A percentile compares a stretch with the other conserved stretches of the same genome.
These are phyloP conservation scores for Pangasius krempfi DNA, from an alignment of 2,797 vertebrate genomes.

Conservation along the genomic window DNA sequence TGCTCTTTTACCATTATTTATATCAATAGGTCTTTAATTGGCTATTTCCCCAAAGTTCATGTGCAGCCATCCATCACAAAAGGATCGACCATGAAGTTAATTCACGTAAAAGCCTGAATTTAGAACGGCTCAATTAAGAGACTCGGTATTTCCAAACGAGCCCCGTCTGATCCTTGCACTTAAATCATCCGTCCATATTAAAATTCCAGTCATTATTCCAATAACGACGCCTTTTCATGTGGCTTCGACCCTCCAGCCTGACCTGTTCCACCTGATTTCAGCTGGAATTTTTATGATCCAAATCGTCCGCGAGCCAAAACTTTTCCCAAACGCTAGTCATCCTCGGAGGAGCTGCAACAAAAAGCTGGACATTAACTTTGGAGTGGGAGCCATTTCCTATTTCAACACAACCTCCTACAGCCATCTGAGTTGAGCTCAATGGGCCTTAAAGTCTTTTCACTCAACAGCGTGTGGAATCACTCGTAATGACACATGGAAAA, in stretches of 20 bases:
- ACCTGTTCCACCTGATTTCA: constrained; percentile 50
- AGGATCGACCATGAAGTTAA: neutral
- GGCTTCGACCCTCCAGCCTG: constrained; percentile 46
- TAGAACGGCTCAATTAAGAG: neutral
- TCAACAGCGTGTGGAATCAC: constrained; percentile 43
- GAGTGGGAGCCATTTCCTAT: constrained; percentile 52
- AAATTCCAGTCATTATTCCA: constrained; percentile 58
- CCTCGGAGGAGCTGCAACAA: constrained; percentile 44
- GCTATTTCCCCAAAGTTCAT: neutral
- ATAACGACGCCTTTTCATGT: constrained; percentile 52
- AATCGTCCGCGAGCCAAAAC: constrained; percentile 47
- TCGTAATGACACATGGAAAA: constrained; percentile 47
- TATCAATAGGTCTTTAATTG: neutral
- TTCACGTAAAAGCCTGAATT: neutral
- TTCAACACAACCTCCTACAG: constrained; percentile 45
- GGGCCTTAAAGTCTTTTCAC: constrained; percentile 50
- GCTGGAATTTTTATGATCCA: constrained; percentile 54
- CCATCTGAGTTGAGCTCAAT: constrained; percentile 53
- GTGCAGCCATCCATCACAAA: neutral
- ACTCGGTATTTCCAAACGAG: constrained; percentile 16
- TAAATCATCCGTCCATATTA: constrained; percentile 54
- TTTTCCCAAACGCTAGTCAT: constrained; percentile 53
- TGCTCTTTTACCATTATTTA: neutral
- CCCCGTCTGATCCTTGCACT: constrained; percentile 30
- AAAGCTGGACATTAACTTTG: constrained; percentile 46